These are phyloP conservation scores for Molanna angustata DNA, from an alignment of 2,888 invertebrate genomes.

Conservation along the genomic window DNA sequence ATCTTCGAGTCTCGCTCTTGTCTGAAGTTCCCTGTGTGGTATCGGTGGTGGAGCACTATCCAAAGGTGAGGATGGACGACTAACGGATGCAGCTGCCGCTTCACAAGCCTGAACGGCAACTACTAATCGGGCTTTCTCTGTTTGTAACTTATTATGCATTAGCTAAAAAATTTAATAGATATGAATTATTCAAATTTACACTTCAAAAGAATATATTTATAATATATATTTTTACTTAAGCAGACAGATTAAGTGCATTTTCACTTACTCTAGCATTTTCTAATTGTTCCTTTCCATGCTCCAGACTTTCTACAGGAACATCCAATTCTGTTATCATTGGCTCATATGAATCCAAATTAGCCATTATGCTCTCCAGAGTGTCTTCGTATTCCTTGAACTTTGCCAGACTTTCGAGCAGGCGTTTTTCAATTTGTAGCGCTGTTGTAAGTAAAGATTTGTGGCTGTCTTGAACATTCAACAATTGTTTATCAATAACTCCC, in stretches of 20 bases:
- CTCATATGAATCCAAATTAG: constrained; percentile 77
- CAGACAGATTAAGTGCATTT: too few species aligned
- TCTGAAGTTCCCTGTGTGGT: constrained; percentile 80
- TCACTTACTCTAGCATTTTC: constrained; percentile 71
- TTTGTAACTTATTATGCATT: constrained; percentile 86
- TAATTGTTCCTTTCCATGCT: constrained; percentile 68
- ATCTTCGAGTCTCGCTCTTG: constrained; percentile 83
- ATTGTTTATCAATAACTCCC: constrained; percentile 77
- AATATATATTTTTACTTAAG: too few species aligned
- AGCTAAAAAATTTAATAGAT: too few species aligned
- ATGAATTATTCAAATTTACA: not conserved
- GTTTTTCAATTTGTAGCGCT: constrained; percentile 85
- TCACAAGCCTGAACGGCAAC: constrained; percentile 90
- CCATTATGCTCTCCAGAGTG: constrained; percentile 80
- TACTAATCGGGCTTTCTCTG: constrained; percentile 81
- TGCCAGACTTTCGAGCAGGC: constrained; percentile 81
- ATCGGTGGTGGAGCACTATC: constrained; percentile 83
- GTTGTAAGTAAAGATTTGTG: constrained; percentile 87
- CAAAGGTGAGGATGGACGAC: constrained; percentile 85
- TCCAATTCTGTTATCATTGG: constrained; percentile 74
- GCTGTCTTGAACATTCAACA: constrained; percentile 90
- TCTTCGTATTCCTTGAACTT: constrained; percentile 95
- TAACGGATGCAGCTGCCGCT: constrained; percentile 88
- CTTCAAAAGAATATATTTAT: constrained; percentile 17
- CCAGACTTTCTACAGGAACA: constrained; percentile 69